phyloP scores from a whole-genome alignment of 2,797 vertebrate species.

The Xenops minutus region DNA sequence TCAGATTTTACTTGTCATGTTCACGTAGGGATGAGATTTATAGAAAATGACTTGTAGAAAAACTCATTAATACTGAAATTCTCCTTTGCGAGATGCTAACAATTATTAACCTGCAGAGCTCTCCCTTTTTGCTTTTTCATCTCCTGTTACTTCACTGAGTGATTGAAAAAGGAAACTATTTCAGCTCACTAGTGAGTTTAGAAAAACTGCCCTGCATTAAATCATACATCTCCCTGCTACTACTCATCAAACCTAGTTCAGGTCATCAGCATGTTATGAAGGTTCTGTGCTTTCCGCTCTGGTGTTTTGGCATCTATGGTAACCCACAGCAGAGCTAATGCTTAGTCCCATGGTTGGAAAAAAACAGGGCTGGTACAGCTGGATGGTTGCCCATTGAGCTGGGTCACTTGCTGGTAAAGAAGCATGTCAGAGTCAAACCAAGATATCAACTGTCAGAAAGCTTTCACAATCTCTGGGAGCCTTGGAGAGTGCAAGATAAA shows the following conservation, averaged over 20 bases:
- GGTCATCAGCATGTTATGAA: background rate
- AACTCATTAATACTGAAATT: background rate
- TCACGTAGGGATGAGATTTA: background rate
- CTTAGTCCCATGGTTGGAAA: accelerated
- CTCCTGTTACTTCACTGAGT: background rate
- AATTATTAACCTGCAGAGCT: background rate
- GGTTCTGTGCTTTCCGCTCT: background rate
- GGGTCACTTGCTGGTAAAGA: background rate
- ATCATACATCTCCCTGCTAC: background rate
- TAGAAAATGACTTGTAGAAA: background rate
- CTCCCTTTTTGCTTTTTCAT: background rate
- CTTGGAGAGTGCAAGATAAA: background rate
- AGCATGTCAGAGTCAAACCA: background rate
- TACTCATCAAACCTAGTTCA: background rate
- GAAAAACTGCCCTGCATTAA: background rate
- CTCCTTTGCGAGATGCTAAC: background rate
- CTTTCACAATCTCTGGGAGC: background rate
- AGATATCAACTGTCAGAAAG: background rate
- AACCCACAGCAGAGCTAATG: background rate
- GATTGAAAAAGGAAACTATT: background rate
- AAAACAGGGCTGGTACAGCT: background rate
- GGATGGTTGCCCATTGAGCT: accelerated
- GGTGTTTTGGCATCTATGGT: accelerated
- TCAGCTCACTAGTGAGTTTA: background rate
- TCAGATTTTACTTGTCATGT: background rate